Percentiles rank a stretch among this genome's conserved stretches.
Conservation (phyloP, 2,888 invertebrate species). For the Fragum whitleyi region DNA sequence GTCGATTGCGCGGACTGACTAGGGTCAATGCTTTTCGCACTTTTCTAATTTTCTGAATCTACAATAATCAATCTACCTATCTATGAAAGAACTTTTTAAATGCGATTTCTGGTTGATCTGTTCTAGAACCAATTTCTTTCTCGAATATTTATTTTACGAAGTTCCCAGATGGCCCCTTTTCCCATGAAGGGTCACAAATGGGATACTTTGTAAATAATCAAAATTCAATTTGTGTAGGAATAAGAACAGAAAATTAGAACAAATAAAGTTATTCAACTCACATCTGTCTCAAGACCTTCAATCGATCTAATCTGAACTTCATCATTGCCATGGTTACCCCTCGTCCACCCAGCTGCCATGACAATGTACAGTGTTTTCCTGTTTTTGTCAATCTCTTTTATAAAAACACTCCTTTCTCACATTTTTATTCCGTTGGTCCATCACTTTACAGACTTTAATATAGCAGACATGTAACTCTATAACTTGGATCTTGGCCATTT, state of each 20-base stretch:
- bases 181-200: too few relatives aligned
- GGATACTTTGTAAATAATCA: too few relatives aligned
- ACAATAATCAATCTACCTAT: too few relatives aligned
- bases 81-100: too few relatives aligned
- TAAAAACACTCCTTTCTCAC: background rate
- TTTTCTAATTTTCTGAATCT: too few relatives aligned
- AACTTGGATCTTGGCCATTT: background rate
- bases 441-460: background rate
- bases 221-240: too few relatives aligned
- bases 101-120: too few relatives aligned
- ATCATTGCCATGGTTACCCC: constrained; percentile 24
- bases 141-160: too few relatives aligned
- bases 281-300: constrained; percentile 30
- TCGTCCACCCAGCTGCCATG: constrained; percentile 26
- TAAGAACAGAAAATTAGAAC: background rate
- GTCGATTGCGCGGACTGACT: too few relatives aligned
- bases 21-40: too few relatives aligned
- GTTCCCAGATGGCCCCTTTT: too few relatives aligned
- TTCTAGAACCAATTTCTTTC: too few relatives aligned
- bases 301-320: constrained; percentile 20
- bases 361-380: background rate
- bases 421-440: background rate
- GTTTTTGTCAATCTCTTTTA: background rate
- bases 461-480: background rate
- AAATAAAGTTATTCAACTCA: constrained; percentile 2